Percentiles rank a stretch among this genome's conserved stretches.
These are phyloP conservation scores for Drosophila infuscata DNA, from an alignment of 2,888 invertebrate genomes.

Conservation along the genomic window DNA sequence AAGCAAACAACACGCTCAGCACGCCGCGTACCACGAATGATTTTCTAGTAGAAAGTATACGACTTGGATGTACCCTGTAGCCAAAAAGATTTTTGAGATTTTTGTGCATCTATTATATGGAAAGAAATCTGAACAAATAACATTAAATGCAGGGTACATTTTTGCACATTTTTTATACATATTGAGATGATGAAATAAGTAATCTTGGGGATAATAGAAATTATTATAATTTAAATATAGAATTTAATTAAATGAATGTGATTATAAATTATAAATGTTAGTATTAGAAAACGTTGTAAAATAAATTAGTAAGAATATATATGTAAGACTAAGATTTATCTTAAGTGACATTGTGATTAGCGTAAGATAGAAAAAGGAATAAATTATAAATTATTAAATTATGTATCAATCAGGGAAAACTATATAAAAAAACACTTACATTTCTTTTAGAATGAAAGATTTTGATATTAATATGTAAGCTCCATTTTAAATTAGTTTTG, in stretches of 20 bases:
- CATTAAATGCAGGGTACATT: neutral
- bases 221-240: neutral
- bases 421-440: neutral
- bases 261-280: neutral
- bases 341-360: neutral
- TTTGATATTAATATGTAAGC: no score
- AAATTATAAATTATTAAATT: no score
- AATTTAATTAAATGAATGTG: neutral
- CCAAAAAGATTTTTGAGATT: neutral
- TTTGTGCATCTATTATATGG: neutral
- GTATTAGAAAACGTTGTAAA: neutral
- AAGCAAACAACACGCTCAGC: conserved; percentile 65
- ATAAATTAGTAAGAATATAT: no score
- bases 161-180: neutral
- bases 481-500: neutral
- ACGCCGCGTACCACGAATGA: conserved; percentile 67
- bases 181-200: no score
- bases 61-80: conserved; percentile 13
- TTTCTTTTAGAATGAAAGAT: no score
- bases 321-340: rapidly evolving
- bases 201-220: neutral
- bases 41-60: neutral
- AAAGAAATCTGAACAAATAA: no score
- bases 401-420: no score
- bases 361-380: neutral